Conservation (phyloP, 2,113 vertebrate genomes). For the Callocephalon fimbriatum region DNA sequence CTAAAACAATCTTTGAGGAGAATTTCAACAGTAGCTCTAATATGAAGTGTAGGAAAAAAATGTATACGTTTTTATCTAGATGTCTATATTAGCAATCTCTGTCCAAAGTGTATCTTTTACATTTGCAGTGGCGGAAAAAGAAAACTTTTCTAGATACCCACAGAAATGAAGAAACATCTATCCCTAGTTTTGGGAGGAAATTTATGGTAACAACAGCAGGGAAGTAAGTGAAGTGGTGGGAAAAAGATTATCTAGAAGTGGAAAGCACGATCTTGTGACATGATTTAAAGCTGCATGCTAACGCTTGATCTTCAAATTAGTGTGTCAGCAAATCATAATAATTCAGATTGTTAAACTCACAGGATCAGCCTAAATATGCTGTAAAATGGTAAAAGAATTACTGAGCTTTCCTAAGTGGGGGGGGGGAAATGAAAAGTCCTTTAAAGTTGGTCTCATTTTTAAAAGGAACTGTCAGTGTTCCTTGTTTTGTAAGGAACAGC, state of each 20-base stretch:
- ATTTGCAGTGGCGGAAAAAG: background rate
- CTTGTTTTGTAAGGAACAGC: background rate
- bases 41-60: background rate
- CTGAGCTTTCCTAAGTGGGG: background rate
- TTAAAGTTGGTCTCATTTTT: background rate
- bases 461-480: background rate
- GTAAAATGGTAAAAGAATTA: background rate
- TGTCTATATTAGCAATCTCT: background rate
- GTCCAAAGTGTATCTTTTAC: background rate
- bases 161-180: background rate
- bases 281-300: background rate
- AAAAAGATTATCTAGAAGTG: background rate
- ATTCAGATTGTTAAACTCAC: background rate
- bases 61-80: fast-evolving
- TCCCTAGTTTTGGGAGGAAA: background rate
- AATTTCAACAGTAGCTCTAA: background rate
- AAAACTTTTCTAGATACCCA: background rate
- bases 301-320: background rate
- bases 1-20: background rate
- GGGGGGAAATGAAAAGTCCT: fast-evolving
- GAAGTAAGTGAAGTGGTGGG: background rate
- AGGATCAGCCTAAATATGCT: fast-evolving
- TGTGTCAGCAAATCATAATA: background rate
- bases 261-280: background rate
- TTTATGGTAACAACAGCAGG: background rate